Conservation (phyloP, 1,140 invertebrate species). For the Trachelipus rathkii region DNA sequence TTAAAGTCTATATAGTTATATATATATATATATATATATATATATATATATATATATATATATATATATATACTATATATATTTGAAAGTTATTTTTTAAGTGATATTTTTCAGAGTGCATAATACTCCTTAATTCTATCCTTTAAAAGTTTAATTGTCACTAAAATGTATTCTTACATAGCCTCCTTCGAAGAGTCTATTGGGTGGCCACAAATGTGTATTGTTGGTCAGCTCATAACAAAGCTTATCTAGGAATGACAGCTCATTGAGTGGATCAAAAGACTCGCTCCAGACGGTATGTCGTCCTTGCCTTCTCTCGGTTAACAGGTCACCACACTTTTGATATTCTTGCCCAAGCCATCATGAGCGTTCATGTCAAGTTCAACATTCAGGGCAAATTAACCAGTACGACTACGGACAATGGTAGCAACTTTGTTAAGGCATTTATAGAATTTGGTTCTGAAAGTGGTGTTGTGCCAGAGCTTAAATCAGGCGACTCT, state of each 20-base stretch:
- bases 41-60: too few relatives aligned
- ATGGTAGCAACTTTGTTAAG: constrained; percentile 31
- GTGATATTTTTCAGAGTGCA: too few relatives aligned
- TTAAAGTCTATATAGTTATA: too few relatives aligned
- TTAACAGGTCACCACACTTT: constrained; percentile 12
- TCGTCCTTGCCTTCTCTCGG: constrained; percentile 10
- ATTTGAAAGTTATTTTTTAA: too few relatives aligned
- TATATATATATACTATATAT: too few relatives aligned
- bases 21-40: too few relatives aligned
- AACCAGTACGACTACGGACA: constrained; percentile 28
- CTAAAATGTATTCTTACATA: too few relatives aligned
- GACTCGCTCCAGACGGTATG: background rate
- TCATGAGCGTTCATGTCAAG: constrained; percentile 24
- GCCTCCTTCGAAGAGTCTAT: too few relatives aligned
- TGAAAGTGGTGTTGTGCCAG: too few relatives aligned
- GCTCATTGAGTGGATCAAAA: constrained; percentile 21
- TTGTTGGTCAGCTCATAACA: constrained; percentile 17
- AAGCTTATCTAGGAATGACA: constrained; percentile 14
- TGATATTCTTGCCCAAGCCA: constrained; percentile 25
- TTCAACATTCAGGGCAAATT: constrained; percentile 25
- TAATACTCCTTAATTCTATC: too few relatives aligned
- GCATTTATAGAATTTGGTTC: constrained; percentile 28
- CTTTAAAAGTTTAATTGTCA: too few relatives aligned
- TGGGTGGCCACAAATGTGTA: constrained; percentile 19
- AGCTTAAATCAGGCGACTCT: too few relatives aligned